Evolutionary conservation across 1,140 invertebrate species (phyloP), one percentile per base, ranked within the genome.

Genomic region (Drosophila nigromelanica): DNA sequence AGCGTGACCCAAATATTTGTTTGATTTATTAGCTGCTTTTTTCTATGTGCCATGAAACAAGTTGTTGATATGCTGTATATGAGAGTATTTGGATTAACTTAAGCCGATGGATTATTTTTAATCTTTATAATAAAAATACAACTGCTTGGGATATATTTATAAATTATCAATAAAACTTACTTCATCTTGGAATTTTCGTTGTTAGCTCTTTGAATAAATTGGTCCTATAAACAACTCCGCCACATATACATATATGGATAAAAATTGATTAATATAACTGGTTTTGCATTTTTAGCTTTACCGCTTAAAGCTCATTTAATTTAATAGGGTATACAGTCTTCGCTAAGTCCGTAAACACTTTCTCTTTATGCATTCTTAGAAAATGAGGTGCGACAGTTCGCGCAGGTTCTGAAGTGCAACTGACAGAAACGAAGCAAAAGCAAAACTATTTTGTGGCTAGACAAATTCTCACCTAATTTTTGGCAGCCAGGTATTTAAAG

Each of bases 1-100:
- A 87, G 73, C 83, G 83, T 87, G 83, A 87, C 83, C 83, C 83
- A 87, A 87, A 87, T 87, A 87, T 89, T 89, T 87, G 83, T 86
- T 87, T 87, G 83, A 87, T 87, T 87, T 87, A 87, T 87, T 89
- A 87, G 72, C 83, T 87, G 74, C 47, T n/a, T 24, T 66, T 52
- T 75, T 76, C 63, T 78, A 64, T 73, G 76, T 71, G 67, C 54
- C 55, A 63, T 69, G 61, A 24, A 67, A 73, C 58, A 71, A 78
- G 73, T 73, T 70, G 77, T 80, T 64, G 68, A 78, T 69, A 58
- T 50, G 33, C 12, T 48, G 12, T 18, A 21, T 12, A 39, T 37
- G 24, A 52, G 8, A 47, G 63, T 64, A 72, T 54, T 39, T 7
- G 45, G 50, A 76, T 39, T 68, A 14, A 15, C 14, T 61, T 35